phyloP scores from a whole-genome alignment of 2,888 invertebrate genomes.

The Prionchulus punctatus region DNA sequence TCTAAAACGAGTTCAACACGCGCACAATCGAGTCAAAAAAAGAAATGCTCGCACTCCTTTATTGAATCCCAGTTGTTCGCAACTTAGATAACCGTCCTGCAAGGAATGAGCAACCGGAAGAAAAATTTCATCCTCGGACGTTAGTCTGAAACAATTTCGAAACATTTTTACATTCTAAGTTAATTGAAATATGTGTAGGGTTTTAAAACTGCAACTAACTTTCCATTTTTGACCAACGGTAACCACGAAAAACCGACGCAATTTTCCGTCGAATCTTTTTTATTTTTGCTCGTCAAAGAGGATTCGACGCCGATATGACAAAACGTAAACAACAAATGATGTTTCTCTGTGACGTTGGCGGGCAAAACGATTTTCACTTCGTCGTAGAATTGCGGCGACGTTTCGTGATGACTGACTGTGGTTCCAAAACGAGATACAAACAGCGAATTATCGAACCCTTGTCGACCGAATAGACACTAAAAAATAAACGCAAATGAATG shows the following conservation, averaged over 20 bases:
- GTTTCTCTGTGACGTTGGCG: constrained; percentile 59
- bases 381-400: constrained; percentile 74
- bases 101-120: constrained; percentile 72
- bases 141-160: neutral
- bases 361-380: constrained; percentile 82
- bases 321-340: constrained; percentile 85
- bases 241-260: constrained; percentile 88
- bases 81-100: constrained; percentile 70
- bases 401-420: constrained; percentile 67
- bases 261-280: constrained; percentile 30
- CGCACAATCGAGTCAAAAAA: neutral
- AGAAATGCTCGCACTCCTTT: constrained; percentile 63
- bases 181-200: too few species aligned
- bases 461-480: constrained; percentile 57
- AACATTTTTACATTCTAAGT: neutral
- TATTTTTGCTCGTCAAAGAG: constrained; percentile 21
- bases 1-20: neutral
- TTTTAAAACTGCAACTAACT: too few species aligned
- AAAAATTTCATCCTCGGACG: constrained; percentile 42
- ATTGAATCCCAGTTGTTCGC: constrained; percentile 71
- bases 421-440: constrained; percentile 27
- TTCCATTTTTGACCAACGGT: constrained; percentile 62
- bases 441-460: constrained; percentile 32
- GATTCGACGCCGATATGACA: constrained; percentile 80
- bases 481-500: constrained; percentile 7